Evolutionary conservation across 2,797 vertebrate species (phyloP).

Genomic region (Girardinus metallicus): DNA sequence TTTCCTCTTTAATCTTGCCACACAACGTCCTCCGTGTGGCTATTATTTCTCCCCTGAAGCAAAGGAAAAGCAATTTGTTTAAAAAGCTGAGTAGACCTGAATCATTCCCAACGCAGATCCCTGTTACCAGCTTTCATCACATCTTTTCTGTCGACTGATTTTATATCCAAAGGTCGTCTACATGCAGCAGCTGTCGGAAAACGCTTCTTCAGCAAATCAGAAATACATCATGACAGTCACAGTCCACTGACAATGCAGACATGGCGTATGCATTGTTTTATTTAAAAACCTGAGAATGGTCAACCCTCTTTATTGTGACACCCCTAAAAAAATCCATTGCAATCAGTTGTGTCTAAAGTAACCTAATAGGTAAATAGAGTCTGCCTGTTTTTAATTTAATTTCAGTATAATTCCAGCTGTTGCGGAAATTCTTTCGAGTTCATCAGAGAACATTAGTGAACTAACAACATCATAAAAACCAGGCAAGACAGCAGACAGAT

Average conservation of each 20-base stretch:
- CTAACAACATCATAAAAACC: neutral
- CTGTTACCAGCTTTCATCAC: conserved; percentile 54
- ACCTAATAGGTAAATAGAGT: neutral
- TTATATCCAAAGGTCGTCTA: conserved; percentile 45
- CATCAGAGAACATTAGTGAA: neutral
- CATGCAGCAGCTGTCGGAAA: conserved; percentile 46
- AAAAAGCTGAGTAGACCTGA: conserved; percentile 48
- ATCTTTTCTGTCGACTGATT: conserved; percentile 44
- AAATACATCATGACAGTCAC: conserved; percentile 24
- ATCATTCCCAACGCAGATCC: conserved; percentile 32
- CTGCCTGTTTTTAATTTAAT: neutral
- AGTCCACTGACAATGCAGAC: neutral
- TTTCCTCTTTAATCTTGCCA: conserved; percentile 16
- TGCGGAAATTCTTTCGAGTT: neutral
- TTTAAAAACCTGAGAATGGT: neutral
- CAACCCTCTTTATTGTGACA: neutral
- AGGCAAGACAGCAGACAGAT: neutral
- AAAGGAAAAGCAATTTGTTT: conserved; percentile 30
- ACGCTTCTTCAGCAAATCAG: conserved; percentile 17
- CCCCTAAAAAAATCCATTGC: neutral
- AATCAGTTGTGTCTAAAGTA: neutral
- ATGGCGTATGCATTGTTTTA: neutral
- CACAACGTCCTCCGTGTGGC: conserved; percentile 14
- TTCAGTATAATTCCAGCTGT: neutral
- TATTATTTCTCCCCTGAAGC: conserved; percentile 19